Conservation (phyloP, 2,888 invertebrate genomes). For the Metalampra italica region DNA sequence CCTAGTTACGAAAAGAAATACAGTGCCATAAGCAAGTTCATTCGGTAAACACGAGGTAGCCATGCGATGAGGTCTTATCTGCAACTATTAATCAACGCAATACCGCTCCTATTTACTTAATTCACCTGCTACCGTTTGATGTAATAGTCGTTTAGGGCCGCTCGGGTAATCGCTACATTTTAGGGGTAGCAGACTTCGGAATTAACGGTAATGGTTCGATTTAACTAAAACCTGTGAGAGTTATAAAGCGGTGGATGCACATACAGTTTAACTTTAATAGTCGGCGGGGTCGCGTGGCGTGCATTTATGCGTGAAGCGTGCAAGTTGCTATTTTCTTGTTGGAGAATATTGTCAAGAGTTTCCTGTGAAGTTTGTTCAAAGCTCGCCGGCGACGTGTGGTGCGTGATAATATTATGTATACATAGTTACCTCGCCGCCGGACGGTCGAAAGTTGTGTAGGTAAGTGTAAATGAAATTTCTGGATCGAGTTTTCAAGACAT, state of each 20-base stretch:
- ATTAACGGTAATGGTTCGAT: slow-evolving; percentile 35
- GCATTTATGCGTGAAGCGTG: slow-evolving; percentile 10
- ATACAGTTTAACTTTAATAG: neutral
- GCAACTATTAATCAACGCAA: slow-evolving; percentile 50
- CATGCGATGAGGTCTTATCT: slow-evolving; percentile 41
- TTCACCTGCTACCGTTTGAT: slow-evolving; percentile 53
- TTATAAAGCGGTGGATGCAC: neutral
- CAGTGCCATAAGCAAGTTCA: slow-evolving; percentile 9
- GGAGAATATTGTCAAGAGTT: slow-evolving; percentile 21
- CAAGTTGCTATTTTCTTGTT: slow-evolving; percentile 20
- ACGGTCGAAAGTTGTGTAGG: no score
- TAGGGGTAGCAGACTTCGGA: slow-evolving; percentile 32
- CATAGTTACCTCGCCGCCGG: no score
- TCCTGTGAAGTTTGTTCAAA: slow-evolving; percentile 20
- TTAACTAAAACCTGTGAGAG: slow-evolving; percentile 14
- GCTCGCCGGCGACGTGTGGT: slow-evolving; percentile 24
- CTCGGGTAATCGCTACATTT: slow-evolving; percentile 35
- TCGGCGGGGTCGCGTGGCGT: slow-evolving; percentile 15
- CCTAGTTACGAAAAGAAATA: neutral
- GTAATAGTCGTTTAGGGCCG: slow-evolving; percentile 48
- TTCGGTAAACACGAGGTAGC: slow-evolving; percentile 16
- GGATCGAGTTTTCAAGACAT: no score
- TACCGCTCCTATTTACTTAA: slow-evolving; percentile 42
- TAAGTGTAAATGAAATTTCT: no score
- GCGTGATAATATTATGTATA: slow-evolving; percentile 27